Evolutionary conservation across 2,113 vertebrate species (phyloP).

Genomic region (Apus apus): DNA sequence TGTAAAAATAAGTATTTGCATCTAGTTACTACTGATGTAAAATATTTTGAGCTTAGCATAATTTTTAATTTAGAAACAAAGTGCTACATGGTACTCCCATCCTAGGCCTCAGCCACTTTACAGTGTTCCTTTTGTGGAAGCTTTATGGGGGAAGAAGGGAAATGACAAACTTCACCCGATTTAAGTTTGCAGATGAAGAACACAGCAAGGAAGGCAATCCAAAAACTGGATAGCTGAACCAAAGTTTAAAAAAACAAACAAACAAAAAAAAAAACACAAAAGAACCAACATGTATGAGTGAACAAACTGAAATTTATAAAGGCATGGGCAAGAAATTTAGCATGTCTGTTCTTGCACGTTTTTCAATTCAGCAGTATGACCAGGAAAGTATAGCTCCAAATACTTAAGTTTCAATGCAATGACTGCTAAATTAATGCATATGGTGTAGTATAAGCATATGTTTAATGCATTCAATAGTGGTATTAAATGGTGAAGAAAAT

Average conservation of each 20-base stretch:
- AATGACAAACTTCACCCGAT: background rate
- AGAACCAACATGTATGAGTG: background rate
- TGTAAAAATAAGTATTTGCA: background rate
- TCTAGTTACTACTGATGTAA: background rate
- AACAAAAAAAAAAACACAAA: background rate
- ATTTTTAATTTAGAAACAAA: conserved; percentile 5
- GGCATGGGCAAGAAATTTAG: conserved; percentile 15
- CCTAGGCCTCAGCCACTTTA: background rate
- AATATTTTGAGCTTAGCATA: conserved; percentile 21
- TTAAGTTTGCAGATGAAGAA: background rate
- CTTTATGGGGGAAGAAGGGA: background rate
- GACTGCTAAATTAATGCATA: conserved; percentile 52
- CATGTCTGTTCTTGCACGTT: background rate
- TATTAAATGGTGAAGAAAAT: conserved; percentile 52
- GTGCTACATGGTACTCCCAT: conserved; percentile 17
- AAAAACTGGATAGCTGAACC: background rate
- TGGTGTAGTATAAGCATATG: conserved; percentile 6
- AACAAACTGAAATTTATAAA: conserved; percentile 18
- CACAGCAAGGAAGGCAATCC: background rate
- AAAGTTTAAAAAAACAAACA: background rate
- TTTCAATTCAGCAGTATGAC: background rate
- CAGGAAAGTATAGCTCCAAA: background rate
- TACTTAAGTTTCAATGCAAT: conserved; percentile 17
- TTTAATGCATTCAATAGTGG: conserved; percentile 43
- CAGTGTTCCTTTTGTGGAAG: background rate